Conservation (phyloP, 2,888 invertebrate genomes). For the Colletes collaris region DNA sequence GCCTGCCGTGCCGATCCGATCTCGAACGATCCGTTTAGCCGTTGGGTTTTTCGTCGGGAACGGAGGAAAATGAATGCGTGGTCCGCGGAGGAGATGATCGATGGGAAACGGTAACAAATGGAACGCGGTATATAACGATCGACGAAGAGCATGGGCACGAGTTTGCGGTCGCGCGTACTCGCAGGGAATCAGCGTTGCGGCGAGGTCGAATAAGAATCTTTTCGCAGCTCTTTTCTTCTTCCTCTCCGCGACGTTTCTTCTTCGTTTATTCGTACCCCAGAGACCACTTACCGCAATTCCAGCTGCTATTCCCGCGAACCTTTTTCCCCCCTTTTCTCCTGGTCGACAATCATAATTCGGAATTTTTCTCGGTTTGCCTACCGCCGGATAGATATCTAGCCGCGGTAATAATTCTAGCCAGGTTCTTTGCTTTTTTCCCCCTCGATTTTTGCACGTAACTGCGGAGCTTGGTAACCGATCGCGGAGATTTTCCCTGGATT, state of each 20-base stretch:
- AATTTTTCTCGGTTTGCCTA: slow-evolving; percentile 50
- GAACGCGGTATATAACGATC: slow-evolving; percentile 31
- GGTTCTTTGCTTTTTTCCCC: slow-evolving; percentile 4
- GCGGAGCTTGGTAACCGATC: slow-evolving; percentile 16
- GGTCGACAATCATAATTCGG: slow-evolving; percentile 55
- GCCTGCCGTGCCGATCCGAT: no score
- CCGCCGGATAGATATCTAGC: slow-evolving; percentile 48
- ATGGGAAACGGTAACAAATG: slow-evolving; percentile 22
- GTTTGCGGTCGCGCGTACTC: slow-evolving; percentile 65
- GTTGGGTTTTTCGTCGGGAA: no score
- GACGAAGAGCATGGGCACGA: slow-evolving; percentile 50
- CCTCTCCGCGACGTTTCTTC: slow-evolving; percentile 26
- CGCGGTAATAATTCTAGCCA: slow-evolving; percentile 33
- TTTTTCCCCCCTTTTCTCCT: slow-evolving; percentile 33
- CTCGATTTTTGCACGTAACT: neutral
- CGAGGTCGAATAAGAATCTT: slow-evolving; percentile 39
- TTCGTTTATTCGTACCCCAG: slow-evolving; percentile 48
- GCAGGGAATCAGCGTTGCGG: slow-evolving; percentile 38
- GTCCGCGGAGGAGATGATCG: neutral
- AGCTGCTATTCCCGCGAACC: slow-evolving; percentile 42
- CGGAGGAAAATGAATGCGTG: no score
- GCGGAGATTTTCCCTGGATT: slow-evolving; percentile 3
- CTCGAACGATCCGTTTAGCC: no score
- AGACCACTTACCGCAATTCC: slow-evolving; percentile 61
- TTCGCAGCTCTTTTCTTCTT: slow-evolving; percentile 39